Conservation (phyloP, 2,797 vertebrate genomes). For the Parotocinclus haroldoi region DNA sequence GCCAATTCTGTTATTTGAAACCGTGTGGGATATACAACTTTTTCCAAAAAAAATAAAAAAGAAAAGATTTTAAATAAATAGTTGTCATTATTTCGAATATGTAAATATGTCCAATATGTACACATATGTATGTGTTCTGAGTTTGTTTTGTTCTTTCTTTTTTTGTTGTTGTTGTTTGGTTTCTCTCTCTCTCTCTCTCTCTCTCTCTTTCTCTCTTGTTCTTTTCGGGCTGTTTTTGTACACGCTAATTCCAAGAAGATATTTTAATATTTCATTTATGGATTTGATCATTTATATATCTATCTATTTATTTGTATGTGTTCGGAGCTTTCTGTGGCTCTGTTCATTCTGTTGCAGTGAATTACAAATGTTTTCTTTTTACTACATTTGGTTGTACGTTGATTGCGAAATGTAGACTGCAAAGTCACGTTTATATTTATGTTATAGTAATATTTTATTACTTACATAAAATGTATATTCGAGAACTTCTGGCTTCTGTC, state of each 20-base stretch:
- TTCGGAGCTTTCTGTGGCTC: constrained; percentile 83
- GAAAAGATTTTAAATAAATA: constrained; percentile 81
- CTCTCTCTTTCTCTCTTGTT: constrained; percentile 75
- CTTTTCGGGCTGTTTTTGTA: constrained; percentile 89
- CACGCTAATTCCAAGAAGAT: constrained; percentile 93
- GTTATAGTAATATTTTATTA: constrained; percentile 99
- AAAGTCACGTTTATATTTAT: constrained; percentile 99
- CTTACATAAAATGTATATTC: constrained; percentile 99
- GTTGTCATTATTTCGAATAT: constrained; percentile 82
- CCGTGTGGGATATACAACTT: constrained; percentile 65
- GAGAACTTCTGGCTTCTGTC: constrained; percentile 89
- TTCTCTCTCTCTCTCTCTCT: no score
- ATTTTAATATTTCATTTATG: constrained; percentile 96
- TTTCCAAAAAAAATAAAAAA: constrained; percentile 53
- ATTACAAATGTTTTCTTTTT: constrained; percentile 68
- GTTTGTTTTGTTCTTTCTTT: constrained; percentile 66
- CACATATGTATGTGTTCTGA: constrained; percentile 86
- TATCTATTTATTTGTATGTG: constrained; percentile 96
- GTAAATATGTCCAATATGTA: constrained; percentile 98
- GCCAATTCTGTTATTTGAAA: constrained; percentile 68
- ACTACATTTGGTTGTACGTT: constrained; percentile 87
- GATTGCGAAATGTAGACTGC: constrained; percentile 94
- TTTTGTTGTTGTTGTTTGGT: constrained; percentile 60
- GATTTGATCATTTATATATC: constrained; percentile 90
- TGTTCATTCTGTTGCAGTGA: constrained; percentile 81